phyloP scores from a whole-genome alignment of 2,797 vertebrate genomes.

The Sardinella longiceps region DNA sequence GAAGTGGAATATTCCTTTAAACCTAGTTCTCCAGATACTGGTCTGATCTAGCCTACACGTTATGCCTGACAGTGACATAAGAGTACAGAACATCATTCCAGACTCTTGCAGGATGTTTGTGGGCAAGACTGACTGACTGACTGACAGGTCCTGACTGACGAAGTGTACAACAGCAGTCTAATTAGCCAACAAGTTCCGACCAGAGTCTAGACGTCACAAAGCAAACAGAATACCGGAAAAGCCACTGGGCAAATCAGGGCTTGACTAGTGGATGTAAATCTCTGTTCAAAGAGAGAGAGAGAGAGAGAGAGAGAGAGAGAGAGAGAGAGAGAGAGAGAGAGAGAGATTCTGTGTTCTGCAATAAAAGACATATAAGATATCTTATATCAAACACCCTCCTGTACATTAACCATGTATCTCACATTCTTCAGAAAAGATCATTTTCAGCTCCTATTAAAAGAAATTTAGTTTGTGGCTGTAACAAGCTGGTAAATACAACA shows the following conservation, averaged over 20 bases:
- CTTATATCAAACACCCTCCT: not conserved
- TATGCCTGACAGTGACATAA: not conserved
- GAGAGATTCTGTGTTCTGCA: no score
- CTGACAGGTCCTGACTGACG: not conserved
- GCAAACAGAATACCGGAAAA: not conserved
- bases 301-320: not conserved
- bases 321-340: no score
- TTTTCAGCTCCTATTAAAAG: not conserved
- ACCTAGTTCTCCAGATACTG: no score
- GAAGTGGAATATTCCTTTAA: no score
- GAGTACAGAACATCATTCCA: no score
- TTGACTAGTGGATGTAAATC: not conserved
- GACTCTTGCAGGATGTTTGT: not conserved
- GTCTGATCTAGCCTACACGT: not conserved
- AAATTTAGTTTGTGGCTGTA: not conserved
- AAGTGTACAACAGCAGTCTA: not conserved
- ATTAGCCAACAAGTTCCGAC: not conserved
- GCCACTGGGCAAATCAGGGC: not conserved
- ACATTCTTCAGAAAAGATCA: not conserved
- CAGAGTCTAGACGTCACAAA: not conserved
- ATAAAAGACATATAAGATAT: no score
- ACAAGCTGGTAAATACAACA: not conserved
- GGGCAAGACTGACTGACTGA: not conserved
- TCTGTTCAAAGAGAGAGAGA: not conserved
- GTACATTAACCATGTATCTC: not conserved